Evolutionary conservation across 2,888 invertebrate species (phyloP).

Genomic region (Eudemis profundana): DNA sequence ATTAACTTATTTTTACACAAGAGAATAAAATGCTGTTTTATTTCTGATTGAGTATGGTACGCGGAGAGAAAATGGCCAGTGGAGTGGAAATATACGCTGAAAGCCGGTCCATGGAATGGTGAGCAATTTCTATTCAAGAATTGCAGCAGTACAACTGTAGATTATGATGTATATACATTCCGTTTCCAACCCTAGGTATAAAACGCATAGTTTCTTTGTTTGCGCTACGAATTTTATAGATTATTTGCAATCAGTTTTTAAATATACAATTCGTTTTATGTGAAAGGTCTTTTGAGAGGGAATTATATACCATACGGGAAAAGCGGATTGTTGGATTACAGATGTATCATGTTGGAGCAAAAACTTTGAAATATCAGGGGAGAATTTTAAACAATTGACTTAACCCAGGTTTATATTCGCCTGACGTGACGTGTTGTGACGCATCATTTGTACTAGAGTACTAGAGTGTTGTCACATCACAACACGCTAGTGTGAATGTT

Average conservation of each 20-base stretch:
- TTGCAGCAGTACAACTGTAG: slow-evolving; percentile 18
- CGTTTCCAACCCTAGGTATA: background rate
- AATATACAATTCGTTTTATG: background rate
- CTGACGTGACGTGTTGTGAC: too few relatives aligned
- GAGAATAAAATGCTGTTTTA: slow-evolving; percentile 8
- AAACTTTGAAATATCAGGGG: too few relatives aligned
- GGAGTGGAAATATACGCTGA: slow-evolving; percentile 18
- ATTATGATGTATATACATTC: slow-evolving; percentile 11
- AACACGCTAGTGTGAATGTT: too few relatives aligned
- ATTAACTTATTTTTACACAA: background rate
- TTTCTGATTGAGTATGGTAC: background rate
- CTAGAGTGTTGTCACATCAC: too few relatives aligned
- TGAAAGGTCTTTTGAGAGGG: background rate
- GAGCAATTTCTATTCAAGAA: slow-evolving; percentile 22
- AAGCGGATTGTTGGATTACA: too few relatives aligned
- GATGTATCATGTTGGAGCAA: too few relatives aligned
- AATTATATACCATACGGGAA: too few relatives aligned
- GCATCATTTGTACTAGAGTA: too few relatives aligned
- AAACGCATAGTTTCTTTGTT: slow-evolving; percentile 4
- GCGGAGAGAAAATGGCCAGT: background rate
- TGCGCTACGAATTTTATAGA: background rate
- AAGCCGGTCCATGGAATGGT: slow-evolving; percentile 19
- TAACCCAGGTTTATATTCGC: too few relatives aligned
- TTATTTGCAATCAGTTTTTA: background rate
- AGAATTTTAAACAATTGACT: too few relatives aligned